These are phyloP conservation scores for Heliothis virescens DNA, from an alignment of 1,140 invertebrate genomes.

Conservation along the genomic window DNA sequence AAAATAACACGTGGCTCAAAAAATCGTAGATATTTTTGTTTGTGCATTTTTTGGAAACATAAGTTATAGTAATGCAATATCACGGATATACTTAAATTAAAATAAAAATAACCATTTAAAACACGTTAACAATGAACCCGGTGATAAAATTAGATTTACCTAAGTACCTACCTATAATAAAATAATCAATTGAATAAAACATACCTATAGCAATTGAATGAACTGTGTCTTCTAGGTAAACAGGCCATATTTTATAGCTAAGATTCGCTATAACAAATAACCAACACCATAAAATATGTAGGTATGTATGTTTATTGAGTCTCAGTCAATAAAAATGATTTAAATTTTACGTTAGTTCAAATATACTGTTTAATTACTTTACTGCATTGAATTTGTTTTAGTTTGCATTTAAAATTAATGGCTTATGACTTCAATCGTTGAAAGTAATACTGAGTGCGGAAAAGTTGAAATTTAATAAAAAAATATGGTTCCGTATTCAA, in stretches of 20 bases:
- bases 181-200: neutral
- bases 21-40: too few relatives aligned
- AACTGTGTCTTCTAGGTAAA: conserved; percentile 9
- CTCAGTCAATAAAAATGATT: conserved; percentile 10
- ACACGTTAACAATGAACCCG: neutral
- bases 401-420: neutral
- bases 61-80: too few relatives aligned
- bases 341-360: neutral
- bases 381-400: neutral
- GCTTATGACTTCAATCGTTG: too few relatives aligned
- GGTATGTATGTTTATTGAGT: conserved; percentile 33
- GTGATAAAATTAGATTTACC: neutral
- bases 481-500: too few relatives aligned
- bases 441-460: too few relatives aligned
- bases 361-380: neutral
- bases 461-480: too few relatives aligned
- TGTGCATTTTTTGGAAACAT: too few relatives aligned
- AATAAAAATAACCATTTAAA: too few relatives aligned
- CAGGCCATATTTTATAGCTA: neutral
- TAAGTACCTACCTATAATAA: too few relatives aligned
- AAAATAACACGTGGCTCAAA: too few relatives aligned
- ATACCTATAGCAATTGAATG: neutral
- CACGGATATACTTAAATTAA: too few relatives aligned
- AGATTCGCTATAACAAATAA: conserved; percentile 16
- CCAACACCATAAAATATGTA: conserved; percentile 18